phyloP scores from a whole-genome alignment of 2,888 invertebrate species.

The Eristalinus aeneus region DNA sequence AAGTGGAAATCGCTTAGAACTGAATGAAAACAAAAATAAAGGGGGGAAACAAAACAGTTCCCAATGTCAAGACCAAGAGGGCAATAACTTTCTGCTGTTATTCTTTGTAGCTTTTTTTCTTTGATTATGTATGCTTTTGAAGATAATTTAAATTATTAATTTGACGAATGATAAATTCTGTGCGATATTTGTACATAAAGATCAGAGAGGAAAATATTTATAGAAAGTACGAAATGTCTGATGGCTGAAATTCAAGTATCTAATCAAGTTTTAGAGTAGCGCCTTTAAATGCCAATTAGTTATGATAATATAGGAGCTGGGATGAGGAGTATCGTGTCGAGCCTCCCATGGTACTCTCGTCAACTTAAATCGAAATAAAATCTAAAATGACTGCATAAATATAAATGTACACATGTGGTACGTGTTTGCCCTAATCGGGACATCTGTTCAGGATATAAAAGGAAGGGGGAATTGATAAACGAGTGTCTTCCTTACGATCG shows the following conservation, averaged over 20 bases:
- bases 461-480: background rate
- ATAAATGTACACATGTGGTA: background rate
- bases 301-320: background rate
- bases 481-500: background rate
- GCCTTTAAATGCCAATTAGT: background rate
- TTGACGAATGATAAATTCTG: background rate
- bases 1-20: slow-evolving; percentile 42
- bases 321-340: background rate
- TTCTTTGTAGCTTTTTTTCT: background rate
- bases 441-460: slow-evolving; percentile 41
- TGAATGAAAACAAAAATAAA: slow-evolving; percentile 8
- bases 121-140: background rate
- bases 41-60: slow-evolving; percentile 14
- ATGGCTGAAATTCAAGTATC: too few species aligned
- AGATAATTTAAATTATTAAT: slow-evolving; percentile 1
- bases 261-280: too few species aligned
- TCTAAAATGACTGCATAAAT: background rate
- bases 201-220: too few species aligned
- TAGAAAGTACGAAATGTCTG: too few species aligned
- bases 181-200: too few species aligned
- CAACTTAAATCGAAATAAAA: background rate
- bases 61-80: slow-evolving; percentile 68
- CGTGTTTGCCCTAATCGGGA: slow-evolving; percentile 33
- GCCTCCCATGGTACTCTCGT: background rate
- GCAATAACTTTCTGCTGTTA: slow-evolving; percentile 54